Conservation (phyloP, 2,888 invertebrate species). For the Troides helena region DNA sequence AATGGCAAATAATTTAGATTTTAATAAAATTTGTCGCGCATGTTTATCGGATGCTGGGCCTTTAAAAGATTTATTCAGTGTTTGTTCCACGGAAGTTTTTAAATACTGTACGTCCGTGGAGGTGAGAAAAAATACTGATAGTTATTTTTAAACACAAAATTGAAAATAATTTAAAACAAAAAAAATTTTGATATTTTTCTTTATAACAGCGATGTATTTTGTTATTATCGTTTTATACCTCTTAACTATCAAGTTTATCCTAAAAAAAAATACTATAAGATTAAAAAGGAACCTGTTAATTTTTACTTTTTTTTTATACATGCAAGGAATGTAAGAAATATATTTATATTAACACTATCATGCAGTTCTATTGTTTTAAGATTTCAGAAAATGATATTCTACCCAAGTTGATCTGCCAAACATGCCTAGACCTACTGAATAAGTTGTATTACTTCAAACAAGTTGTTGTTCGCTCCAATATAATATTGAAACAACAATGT, state of each 20-base stretch:
- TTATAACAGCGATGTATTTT: no score
- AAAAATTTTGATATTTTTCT: no score
- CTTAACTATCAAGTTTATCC: no score
- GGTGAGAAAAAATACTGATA: slow-evolving; percentile 45
- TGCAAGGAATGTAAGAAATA: no score
- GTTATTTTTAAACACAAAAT: background rate
- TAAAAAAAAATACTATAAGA: no score
- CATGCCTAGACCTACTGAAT: slow-evolving; percentile 66
- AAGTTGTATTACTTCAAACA: slow-evolving; percentile 72
- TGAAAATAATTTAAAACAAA: no score
- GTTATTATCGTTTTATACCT: no score
- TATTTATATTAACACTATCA: background rate
- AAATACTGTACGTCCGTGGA: slow-evolving; percentile 73
- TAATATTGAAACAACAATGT: slow-evolving; percentile 62
- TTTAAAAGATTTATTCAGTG: slow-evolving; percentile 65
- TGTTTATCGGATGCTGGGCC: slow-evolving; percentile 66
- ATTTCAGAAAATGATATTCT: slow-evolving; percentile 61
- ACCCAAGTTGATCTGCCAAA: slow-evolving; percentile 67
- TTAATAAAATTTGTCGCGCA: slow-evolving; percentile 66
- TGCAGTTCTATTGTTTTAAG: slow-evolving; percentile 42
- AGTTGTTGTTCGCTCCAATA: slow-evolving; percentile 64
- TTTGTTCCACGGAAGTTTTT: slow-evolving; percentile 66
- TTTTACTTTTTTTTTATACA: no score
- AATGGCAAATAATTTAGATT: slow-evolving; percentile 57
- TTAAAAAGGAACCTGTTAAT: no score